Evolutionary conservation across 2,113 vertebrate species (phyloP), one percentile per base, ranked within the genome.

Genomic region (Casuarius casuarius): DNA sequence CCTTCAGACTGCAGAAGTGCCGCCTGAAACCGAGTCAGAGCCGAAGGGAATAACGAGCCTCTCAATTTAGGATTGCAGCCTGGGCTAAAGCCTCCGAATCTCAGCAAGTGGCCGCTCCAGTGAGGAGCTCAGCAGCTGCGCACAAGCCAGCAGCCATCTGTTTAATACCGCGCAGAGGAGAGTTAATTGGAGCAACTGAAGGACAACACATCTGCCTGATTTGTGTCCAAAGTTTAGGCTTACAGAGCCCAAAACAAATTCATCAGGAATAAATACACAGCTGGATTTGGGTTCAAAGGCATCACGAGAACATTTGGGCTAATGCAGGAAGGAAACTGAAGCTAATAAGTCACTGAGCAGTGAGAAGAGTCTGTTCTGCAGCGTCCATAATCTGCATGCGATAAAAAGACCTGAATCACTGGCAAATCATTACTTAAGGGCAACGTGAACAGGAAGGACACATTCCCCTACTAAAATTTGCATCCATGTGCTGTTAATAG

Each of bases 1-100:
- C 51, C 61, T 51, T 25, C 46, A 51, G 42, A 44, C n/a, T 46
- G 49, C 51, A 51, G 26, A 58, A 67, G 21, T 10, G 40, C 46
- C 40, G 56, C 16, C 31, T 0, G 0, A 72, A 79, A 67, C 2
- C 2, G 9, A 94, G 38, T 1, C 0, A 0, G 44, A 76, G 12
- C 3, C 52, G 59, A 54, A 76, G 20, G 54, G 76, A 89, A 46
- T 40, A 70, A 73, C 0, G 15, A 88, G 78, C 67, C n/a, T 22
- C 49, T 86, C 72, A 12, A 6, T 33, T 67, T 26, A 56, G 35
- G 25, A 93, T 94, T 70, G 83, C 14, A 95, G 44, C 40, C 78
- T 25, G 40, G 35, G 12, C 16, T 94, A 23, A 67, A 87, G 56
- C 16, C 10, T 52, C 22, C 16, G 26, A 0, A 0, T 35, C 28